Evolutionary conservation across 2,113 vertebrate species (phyloP), one percentile per base, ranked within the genome.

Genomic region (Caretta caretta): DNA sequence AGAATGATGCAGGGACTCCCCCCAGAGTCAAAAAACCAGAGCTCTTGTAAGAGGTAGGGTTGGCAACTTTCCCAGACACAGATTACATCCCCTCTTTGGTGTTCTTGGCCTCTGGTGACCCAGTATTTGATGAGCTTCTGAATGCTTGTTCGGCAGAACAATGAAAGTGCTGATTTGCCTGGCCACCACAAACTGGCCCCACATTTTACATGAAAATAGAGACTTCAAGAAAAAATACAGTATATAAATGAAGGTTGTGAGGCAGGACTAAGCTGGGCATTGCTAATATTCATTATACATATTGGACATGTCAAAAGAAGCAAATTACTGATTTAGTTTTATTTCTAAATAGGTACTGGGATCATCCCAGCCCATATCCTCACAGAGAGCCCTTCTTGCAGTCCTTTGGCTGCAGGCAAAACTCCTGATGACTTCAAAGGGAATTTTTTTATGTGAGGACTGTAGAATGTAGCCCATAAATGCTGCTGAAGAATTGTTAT

Each of bases 11-110:
- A 14, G 0, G 3, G 72, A 84, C 92, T 92, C 25, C 11, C 12
- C 84, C 85, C 75, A 72, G n/a, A 87, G 85, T 78, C 35, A 5
- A 49, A 80, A 29, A 75, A 10, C 35, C 48, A 17, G 31, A 92
- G 12, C 46, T 86, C 75, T 50, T 35, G 3, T 89, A 46, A 79
- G 20, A 94, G 3, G 83, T 75, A 59, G 2, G 31, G 62, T 93
- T 94, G 93, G 46, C 50, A 20, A 75, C 84, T 87, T 95, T 95
- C 93, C 84, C 50, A 79, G 38, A 10, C 20, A n/a, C 3, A 0
- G 75, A 83, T 96, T 93, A 14, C 84, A 48, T 93, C 35, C 83
- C 38, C 35, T 94, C 62, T 87, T 94, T 91, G 12, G 79, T 90
- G 54, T 25, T 69, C 17, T 53, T 88, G 62, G 12, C 93, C 53